These are phyloP conservation scores for Octodon degus DNA, from an alignment of 2,113 vertebrate genomes.

Conservation along the genomic window DNA sequence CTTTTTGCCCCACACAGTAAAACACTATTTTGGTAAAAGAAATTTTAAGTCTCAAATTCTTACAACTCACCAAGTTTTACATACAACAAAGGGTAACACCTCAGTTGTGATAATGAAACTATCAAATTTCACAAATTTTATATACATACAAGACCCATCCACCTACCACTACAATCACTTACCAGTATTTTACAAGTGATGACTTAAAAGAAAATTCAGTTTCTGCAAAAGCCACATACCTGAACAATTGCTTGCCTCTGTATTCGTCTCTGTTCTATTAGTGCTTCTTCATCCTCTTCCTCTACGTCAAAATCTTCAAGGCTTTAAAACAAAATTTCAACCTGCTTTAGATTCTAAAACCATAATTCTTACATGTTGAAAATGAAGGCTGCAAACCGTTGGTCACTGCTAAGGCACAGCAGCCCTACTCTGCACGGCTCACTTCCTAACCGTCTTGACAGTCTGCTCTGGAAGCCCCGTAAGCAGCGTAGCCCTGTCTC, in stretches of 20 bases:
- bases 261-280: conserved; percentile 95
- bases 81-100: background rate
- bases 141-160: background rate
- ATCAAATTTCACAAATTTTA: background rate
- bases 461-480: background rate
- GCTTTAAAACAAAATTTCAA: conserved; percentile 82
- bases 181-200: background rate
- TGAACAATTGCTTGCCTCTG: conserved; percentile 96
- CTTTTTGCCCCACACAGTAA: background rate
- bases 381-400: background rate
- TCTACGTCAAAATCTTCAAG: conserved; percentile 97
- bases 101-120: conserved; percentile 32
- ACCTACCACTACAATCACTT: background rate
- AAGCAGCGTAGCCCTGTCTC: background rate
- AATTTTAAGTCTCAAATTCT: conserved; percentile 13
- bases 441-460: background rate
- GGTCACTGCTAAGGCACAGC: background rate
- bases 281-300: conserved; percentile 96
- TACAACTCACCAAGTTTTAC: background rate
- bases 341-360: background rate
- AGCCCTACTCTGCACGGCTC: background rate
- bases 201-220: background rate
- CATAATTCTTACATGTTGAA: background rate
- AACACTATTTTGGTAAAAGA: background rate
- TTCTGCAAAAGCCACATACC: conserved; percentile 82